Evolutionary conservation across 2,888 invertebrate species (phyloP).

Genomic region (Rutpela maculata): DNA sequence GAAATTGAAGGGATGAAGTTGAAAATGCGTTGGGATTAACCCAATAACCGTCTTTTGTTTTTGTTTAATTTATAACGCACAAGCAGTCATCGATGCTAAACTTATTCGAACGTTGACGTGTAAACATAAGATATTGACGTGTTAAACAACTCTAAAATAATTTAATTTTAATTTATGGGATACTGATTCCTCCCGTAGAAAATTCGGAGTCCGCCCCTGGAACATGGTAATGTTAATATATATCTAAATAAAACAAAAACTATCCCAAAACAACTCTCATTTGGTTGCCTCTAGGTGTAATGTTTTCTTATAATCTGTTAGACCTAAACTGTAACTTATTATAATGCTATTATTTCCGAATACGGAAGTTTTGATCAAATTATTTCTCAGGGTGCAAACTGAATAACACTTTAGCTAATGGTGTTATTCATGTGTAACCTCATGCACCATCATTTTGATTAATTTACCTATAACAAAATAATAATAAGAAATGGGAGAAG

Average conservation of each 20-base stretch:
- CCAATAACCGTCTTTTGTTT: no score
- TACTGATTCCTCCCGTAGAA: no score
- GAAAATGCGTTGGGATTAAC: no score
- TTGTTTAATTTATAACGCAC: no score
- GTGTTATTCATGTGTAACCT: slow-evolving; percentile 10
- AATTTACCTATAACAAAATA: slow-evolving; percentile 23
- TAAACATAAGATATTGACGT: no score
- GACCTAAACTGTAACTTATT: slow-evolving; percentile 12
- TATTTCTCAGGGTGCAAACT: slow-evolving; percentile 15
- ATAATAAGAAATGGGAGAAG: slow-evolving; percentile 23
- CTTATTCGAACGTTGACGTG: no score
- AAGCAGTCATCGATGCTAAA: no score
- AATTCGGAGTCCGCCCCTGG: no score
- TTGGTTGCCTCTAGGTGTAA: neutral
- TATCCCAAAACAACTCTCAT: neutral
- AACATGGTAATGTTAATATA: no score
- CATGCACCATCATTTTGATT: neutral
- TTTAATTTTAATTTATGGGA: no score
- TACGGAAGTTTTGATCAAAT: slow-evolving; percentile 33
- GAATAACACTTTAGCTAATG: slow-evolving; percentile 30
- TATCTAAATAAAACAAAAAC: neutral
- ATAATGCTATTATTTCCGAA: slow-evolving; percentile 26
- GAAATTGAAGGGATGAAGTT: no score
- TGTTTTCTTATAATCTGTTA: neutral
- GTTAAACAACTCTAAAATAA: no score